Evolutionary conservation across 1,140 invertebrate genomes (phyloP), one percentile per base, ranked within the genome.

Genomic region (Pseudomyrmex flavicornis): DNA sequence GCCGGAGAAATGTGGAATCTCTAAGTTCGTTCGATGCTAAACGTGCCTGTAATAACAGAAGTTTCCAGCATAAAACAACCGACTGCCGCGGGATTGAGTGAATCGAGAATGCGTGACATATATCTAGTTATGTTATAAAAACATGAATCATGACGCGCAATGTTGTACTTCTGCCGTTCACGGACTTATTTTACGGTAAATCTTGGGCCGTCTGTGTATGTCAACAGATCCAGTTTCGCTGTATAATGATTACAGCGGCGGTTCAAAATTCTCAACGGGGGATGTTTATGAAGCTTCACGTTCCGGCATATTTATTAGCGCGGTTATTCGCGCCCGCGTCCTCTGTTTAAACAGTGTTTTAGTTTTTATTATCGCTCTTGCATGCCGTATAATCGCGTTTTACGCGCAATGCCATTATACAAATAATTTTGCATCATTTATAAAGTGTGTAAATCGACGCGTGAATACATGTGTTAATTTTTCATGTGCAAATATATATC

Each of bases 271-370:
- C 77, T 68, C 65, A 35, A 35, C 48, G 79, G 50, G 58, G 54
- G 50, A 76, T 86, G 79, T 74, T 86, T 83, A 83, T 86, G 84
- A 83, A 86, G 66, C 58, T 56, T 73, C 79, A 52, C 35, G 52
- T 85, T 87, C 56, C 63, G 61, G 66, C 65, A 87, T 87, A 86
- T 86, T 87, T 83, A 86, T 87, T 83, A 86, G 61, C 66, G n/a
- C 52, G 26, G 65, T 83, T 86, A 76, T 83, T 66, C 56, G 61
- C 35, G 70, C 15, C 20, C 59, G 70, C 63, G 84, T 35, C 35
- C 5, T 35, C 63, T 13, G 66, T 76, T 87, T 72, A 83, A 77
- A 35, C 72, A 72, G 15, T 72, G 22, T 50, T 86, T 86, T 65
- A 72, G 56, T 87, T 87, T 87, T 86, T 87, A 61, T 22, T 13